Percentiles rank a stretch among this genome's conserved stretches.
phyloP scores from a whole-genome alignment of 2,797 vertebrate species.

The Pelochelys cantorii region DNA sequence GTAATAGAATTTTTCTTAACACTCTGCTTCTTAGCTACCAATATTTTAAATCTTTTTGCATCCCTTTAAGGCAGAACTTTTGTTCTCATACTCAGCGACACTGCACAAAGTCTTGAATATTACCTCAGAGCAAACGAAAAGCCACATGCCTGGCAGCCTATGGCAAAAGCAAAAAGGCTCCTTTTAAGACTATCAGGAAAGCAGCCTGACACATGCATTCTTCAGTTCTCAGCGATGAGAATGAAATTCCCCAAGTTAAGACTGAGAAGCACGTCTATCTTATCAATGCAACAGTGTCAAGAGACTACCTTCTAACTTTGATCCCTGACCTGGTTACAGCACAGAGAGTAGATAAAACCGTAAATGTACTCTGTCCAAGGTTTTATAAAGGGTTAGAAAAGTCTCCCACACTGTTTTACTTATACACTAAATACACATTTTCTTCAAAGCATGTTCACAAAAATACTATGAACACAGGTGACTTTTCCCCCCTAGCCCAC shows the following conservation, averaged over 20 bases:
- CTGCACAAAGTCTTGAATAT: neutral
- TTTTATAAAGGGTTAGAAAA: neutral
- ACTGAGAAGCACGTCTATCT: neutral
- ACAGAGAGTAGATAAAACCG: neutral
- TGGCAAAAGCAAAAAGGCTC: neutral
- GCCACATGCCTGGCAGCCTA: neutral
- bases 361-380: neutral
- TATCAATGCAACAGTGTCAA: neutral
- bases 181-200: neutral
- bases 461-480: neutral
- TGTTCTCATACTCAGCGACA: neutral
- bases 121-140: neutral
- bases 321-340: neutral
- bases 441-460: neutral
- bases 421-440: neutral
- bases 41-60: neutral
- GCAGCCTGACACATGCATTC: neutral
- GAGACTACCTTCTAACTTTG: neutral
- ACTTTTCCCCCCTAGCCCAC: neutral
- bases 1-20: neutral
- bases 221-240: neutral
- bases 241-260: neutral
- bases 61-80: neutral
- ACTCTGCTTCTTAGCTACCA: neutral
- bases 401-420: too few relatives aligned